phyloP scores from a whole-genome alignment of 2,888 invertebrate species.

The Nomada fabriciana region DNA sequence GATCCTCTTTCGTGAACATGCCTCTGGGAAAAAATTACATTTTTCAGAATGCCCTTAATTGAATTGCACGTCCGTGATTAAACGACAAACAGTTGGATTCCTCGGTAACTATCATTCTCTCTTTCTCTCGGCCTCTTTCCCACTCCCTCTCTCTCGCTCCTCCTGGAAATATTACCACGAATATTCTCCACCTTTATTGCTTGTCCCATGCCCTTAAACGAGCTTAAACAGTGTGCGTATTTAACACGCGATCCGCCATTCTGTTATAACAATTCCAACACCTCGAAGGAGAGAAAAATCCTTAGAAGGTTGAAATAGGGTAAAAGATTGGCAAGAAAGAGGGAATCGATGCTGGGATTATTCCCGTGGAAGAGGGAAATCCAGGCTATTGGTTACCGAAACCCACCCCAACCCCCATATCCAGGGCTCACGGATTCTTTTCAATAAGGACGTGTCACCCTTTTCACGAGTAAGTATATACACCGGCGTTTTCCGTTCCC shows the following conservation, averaged over 20 bases:
- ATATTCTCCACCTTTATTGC: not conserved
- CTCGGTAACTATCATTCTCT: not conserved
- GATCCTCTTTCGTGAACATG: conserved; percentile 14
- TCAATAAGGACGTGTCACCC: conserved; percentile 53
- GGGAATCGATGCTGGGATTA: conserved; percentile 32
- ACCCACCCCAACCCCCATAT: conserved; percentile 4
- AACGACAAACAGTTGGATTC: not conserved
- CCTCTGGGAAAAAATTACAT: not conserved
- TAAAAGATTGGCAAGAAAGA: not conserved
- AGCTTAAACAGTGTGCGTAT: not conserved
- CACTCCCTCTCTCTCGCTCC: no score
- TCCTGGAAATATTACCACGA: not conserved
- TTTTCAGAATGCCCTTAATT: conserved; percentile 34
- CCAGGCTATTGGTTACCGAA: conserved; percentile 53
- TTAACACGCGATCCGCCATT: not conserved
- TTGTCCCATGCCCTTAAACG: not conserved
- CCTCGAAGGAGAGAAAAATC: not conserved
- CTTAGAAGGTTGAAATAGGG: not conserved
- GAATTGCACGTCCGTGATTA: conserved; percentile 15
- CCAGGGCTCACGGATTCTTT: conserved; percentile 36
- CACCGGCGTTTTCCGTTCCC: not conserved
- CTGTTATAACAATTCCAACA: not conserved
- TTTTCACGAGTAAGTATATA: conserved; percentile 35
- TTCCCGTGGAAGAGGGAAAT: conserved; percentile 32
- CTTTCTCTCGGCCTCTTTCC: no score